Conservation (phyloP, 2,888 invertebrate genomes). For the Sisyra terminalis region DNA sequence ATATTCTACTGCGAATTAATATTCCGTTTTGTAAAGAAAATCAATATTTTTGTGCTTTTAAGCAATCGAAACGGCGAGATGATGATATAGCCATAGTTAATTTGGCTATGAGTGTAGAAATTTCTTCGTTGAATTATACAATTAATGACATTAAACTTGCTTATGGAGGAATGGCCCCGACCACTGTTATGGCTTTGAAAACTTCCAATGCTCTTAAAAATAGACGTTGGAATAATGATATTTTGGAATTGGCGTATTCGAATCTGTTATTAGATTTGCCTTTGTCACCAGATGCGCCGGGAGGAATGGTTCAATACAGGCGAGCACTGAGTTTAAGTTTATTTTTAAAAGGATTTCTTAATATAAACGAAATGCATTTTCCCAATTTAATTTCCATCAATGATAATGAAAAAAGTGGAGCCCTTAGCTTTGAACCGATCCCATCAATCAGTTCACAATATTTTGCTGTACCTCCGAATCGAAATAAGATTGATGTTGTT, state of each 20-base stretch:
- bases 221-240: constrained; percentile 42
- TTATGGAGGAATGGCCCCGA: constrained; percentile 91
- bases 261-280: constrained; percentile 58
- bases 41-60: constrained; percentile 70
- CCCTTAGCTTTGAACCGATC: constrained; percentile 37
- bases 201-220: constrained; percentile 42
- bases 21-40: constrained; percentile 54
- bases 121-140: constrained; percentile 34
- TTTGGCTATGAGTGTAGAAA: constrained; percentile 55
- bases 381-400: constrained; percentile 17
- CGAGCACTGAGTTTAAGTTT: constrained; percentile 49
- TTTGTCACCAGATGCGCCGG: constrained; percentile 49
- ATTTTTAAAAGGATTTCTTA: constrained; percentile 52
- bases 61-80: constrained; percentile 81
- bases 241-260: constrained; percentile 42
- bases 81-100: constrained; percentile 96
- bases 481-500: constrained; percentile 50
- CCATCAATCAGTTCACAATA: constrained; percentile 56
- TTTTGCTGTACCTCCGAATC: constrained; percentile 37
- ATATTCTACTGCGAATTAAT: constrained; percentile 62
- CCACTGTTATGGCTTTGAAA: constrained; percentile 53
- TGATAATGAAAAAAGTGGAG: constrained; percentile 34
- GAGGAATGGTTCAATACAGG: constrained; percentile 50
- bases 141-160: constrained; percentile 50
- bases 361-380: constrained; percentile 32